Evolutionary conservation across 1,140 invertebrate species (phyloP).

Genomic region (Drosophila ironensis): DNA sequence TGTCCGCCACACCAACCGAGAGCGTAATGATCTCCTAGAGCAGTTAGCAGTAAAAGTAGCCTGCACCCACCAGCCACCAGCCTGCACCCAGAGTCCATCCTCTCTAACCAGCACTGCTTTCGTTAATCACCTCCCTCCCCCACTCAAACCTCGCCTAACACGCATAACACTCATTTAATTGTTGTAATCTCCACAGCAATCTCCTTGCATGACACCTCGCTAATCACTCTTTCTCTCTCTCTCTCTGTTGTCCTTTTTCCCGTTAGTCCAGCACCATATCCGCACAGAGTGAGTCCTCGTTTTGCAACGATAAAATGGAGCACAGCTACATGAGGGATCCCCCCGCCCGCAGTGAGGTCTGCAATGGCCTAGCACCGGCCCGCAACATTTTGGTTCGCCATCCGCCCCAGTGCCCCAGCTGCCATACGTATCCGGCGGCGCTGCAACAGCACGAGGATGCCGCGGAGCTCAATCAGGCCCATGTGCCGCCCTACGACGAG

Average conservation of each 20-base stretch:
- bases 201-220: too few relatives aligned
- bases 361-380: constrained; percentile 57
- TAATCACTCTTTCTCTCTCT: neutral
- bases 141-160: too few relatives aligned
- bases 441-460: constrained; percentile 56
- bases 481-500: constrained; percentile 85
- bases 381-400: constrained; percentile 70
- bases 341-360: constrained; percentile 27
- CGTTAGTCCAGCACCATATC: constrained; percentile 67
- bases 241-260: neutral
- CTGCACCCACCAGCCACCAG: too few relatives aligned
- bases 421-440: constrained; percentile 73
- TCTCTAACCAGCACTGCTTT: constrained; percentile 31
- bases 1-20: constrained; percentile 51
- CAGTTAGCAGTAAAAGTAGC: too few relatives aligned
- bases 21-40: constrained; percentile 54
- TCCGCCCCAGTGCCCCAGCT: constrained; percentile 75
- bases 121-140: neutral
- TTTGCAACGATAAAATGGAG: constrained; percentile 66
- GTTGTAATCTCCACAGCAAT: too few relatives aligned
- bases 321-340: constrained; percentile 76
- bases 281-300: constrained; percentile 52
- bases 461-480: constrained; percentile 48
- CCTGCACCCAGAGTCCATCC: constrained; percentile 6
- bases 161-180: neutral